Conservation (phyloP, 2,113 vertebrate species). For the Antidorcas marsupialis region DNA sequence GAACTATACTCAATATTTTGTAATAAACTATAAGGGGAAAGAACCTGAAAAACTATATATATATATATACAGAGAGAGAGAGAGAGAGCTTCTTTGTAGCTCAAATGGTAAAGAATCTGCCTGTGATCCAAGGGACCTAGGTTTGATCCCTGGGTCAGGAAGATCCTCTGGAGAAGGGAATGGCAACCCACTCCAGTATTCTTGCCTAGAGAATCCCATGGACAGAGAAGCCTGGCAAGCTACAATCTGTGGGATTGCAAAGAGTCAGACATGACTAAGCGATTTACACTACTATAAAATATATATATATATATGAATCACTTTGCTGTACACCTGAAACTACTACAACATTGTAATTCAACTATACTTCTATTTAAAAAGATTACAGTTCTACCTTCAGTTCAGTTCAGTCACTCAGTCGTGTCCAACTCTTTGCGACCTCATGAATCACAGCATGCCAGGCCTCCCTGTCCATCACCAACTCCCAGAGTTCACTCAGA, state of each 20-base stretch:
- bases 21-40: background rate
- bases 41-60: background rate
- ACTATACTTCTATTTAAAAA: background rate
- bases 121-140: background rate
- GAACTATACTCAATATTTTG: background rate
- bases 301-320: background rate
- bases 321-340: background rate
- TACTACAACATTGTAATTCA: background rate
- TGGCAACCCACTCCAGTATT: background rate
- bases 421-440: fast-evolving
- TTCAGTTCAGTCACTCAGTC: too few species aligned
- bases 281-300: background rate
- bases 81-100: background rate
- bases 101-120: background rate
- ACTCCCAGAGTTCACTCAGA: too few species aligned
- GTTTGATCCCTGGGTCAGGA: background rate
- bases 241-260: background rate
- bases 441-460: too few species aligned
- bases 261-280: background rate
- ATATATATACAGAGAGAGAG: background rate
- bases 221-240: background rate
- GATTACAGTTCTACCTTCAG: background rate
- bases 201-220: background rate
- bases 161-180: background rate
- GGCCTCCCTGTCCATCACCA: too few species aligned